Evolutionary conservation across 2,113 vertebrate genomes (phyloP), one percentile per base, ranked within the genome.

Genomic region (Patagioenas fasciata): DNA sequence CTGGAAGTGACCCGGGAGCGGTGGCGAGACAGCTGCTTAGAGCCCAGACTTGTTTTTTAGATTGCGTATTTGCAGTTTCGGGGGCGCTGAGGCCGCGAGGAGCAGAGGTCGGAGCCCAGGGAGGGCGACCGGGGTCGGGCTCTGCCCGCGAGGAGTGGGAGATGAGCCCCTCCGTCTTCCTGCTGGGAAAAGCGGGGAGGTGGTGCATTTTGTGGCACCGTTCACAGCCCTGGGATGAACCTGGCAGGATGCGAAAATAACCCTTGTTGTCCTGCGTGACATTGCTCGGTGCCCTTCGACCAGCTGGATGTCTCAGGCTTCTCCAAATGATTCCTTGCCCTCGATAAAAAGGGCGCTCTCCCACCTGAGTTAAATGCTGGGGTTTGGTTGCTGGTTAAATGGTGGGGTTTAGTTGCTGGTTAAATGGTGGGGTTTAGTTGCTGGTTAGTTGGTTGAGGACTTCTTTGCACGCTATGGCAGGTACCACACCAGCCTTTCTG

Each of bases 151-250:
- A 28, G 28, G 50, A 85, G 54, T 0, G 1, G 61, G 51, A 67
- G 6, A 74, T 1, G 14, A 85, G 4, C 36, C 29, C 16, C 21
- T 38, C 13, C 29, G 0, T 32, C 51, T 42, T 85, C 29, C 14
- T 0, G 0, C 2, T 4, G 31, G 34, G 15, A 15, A 40, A 58
- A 80, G 29, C 18, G 10, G 11, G 0, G 2, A 81, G 32, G 29
- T 64, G 50, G n/a, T 25, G 4, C 4, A 8, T n/a, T 60, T 21
- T 44, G 48, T 3, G 5, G 10, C 3, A 3, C 51, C 0, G 0
- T 56, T 72, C 23, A 2, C 20, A 26, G 57, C 50, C 32, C 51
- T 50, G 58, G 47, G 7, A 13, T 36, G 58, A 61, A 17, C 28
- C 31, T 11, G 2, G 13, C 40, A 70, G 31, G 47, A 15, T 58